phyloP scores from a whole-genome alignment of 1,140 invertebrate species.

The Metopolophium dirhodum region DNA sequence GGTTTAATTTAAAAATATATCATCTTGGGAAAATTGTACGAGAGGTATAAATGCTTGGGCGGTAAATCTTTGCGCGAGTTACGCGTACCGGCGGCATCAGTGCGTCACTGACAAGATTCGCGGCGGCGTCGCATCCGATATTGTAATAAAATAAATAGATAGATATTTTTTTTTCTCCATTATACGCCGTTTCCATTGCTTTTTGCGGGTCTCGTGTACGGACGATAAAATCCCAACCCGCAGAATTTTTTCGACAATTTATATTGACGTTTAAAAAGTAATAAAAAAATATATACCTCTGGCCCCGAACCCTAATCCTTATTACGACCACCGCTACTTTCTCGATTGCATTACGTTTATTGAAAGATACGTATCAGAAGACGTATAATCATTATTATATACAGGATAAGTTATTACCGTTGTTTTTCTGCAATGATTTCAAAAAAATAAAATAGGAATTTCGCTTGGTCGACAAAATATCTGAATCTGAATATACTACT shows the following conservation, averaged over 20 bases:
- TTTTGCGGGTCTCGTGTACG: not conserved
- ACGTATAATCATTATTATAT: conserved; percentile 1
- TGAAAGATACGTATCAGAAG: not conserved
- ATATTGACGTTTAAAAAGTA: conserved; percentile 17
- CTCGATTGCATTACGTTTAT: conserved; percentile 10
- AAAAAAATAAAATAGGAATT: not conserved
- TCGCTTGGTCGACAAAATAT: not conserved
- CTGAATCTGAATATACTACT: not conserved
- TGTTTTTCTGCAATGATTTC: not conserved
- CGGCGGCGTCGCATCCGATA: not conserved
- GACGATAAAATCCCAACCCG: not conserved
- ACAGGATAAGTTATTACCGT: not conserved
- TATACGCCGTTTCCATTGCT: not conserved
- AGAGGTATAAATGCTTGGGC: too few relatives aligned
- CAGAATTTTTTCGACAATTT: conserved; percentile 8
- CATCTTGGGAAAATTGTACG: not conserved
- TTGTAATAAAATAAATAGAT: not conserved
- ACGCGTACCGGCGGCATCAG: not conserved
- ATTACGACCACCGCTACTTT: not conserved
- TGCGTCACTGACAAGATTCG: not conserved
- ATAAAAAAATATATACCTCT: not conserved
- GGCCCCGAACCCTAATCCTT: not conserved
- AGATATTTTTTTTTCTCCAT: not conserved
- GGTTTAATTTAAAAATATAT: conserved; percentile 9
- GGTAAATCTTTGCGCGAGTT: not conserved